Conservation (phyloP, 2,888 invertebrate species). For the Elysia crispata region DNA sequence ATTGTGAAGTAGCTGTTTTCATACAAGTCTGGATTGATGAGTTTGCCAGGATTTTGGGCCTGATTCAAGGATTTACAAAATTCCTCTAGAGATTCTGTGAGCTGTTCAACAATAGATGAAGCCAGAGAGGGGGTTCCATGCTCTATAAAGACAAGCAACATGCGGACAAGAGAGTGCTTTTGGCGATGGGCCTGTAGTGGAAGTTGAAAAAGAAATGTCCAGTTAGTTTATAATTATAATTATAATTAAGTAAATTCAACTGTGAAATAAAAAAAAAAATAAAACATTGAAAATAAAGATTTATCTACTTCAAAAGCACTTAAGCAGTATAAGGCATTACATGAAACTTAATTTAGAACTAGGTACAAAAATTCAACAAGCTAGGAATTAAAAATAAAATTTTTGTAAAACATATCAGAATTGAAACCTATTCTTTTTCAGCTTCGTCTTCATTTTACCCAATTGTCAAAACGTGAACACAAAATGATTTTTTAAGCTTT, state of each 20-base stretch:
- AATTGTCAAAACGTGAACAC: too few relatives aligned
- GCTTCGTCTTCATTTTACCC: too few relatives aligned
- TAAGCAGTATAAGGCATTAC: too few relatives aligned
- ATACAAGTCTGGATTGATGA: slow-evolving; percentile 11
- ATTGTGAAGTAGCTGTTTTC: slow-evolving; percentile 37
- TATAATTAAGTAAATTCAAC: not conserved
- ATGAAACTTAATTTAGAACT: too few relatives aligned
- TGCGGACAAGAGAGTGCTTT: slow-evolving; percentile 20
- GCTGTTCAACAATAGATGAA: slow-evolving; percentile 23
- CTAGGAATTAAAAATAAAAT: too few relatives aligned
- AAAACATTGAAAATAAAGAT: too few relatives aligned
- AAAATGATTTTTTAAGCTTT: too few relatives aligned
- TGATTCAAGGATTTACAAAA: slow-evolving; percentile 14
- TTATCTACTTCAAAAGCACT: too few relatives aligned
- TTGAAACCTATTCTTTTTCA: too few relatives aligned
- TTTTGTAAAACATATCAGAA: too few relatives aligned
- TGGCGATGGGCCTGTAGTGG: slow-evolving; percentile 10
- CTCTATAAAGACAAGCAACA: slow-evolving; percentile 40
- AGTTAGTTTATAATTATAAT: not conserved
- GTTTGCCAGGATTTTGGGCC: not conserved
- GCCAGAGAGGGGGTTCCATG: not conserved
- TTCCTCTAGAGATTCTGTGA: slow-evolving; percentile 30
- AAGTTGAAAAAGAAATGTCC: not conserved
- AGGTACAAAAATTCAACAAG: too few relatives aligned
- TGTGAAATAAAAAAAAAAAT: too few relatives aligned